Percentiles rank a stretch among this genome's conserved stretches.
These are phyloP conservation scores for Dusona sp. DNA, from an alignment of 2,888 invertebrate species.

Conservation along the genomic window DNA sequence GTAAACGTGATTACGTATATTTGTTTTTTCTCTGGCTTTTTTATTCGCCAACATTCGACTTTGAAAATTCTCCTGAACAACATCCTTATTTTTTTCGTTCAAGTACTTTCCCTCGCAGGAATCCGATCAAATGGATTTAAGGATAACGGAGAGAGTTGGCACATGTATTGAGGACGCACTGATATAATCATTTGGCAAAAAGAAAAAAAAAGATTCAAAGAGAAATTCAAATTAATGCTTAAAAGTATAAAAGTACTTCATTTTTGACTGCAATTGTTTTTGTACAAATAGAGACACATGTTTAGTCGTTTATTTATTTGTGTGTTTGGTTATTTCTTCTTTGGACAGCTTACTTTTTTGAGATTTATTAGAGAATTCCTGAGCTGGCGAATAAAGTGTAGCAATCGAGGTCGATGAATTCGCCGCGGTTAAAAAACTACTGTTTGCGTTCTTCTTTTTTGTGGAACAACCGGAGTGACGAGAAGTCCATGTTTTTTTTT, in stretches of 20 bases:
- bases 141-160: background rate
- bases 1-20: background rate
- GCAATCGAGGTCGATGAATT: background rate
- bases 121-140: background rate
- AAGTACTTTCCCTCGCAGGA: background rate
- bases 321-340: background rate
- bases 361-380: background rate
- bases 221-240: background rate
- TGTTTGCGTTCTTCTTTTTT: background rate
- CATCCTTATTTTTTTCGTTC: constrained; percentile 29
- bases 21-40: constrained; percentile 17
- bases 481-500: constrained; percentile 48
- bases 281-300: background rate
- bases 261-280: background rate
- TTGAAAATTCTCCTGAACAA: constrained; percentile 7
- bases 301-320: background rate
- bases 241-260: background rate
- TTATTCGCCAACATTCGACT: constrained; percentile 2
- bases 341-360: background rate
- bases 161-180: background rate
- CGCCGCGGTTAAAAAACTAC: background rate
- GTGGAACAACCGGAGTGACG: constrained; percentile 24
- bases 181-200: background rate
- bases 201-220: background rate
- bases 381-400: background rate